Evolutionary conservation across 2,797 vertebrate genomes (phyloP), one percentile per base, ranked within the genome.

Genomic region (Clamator glandarius): DNA sequence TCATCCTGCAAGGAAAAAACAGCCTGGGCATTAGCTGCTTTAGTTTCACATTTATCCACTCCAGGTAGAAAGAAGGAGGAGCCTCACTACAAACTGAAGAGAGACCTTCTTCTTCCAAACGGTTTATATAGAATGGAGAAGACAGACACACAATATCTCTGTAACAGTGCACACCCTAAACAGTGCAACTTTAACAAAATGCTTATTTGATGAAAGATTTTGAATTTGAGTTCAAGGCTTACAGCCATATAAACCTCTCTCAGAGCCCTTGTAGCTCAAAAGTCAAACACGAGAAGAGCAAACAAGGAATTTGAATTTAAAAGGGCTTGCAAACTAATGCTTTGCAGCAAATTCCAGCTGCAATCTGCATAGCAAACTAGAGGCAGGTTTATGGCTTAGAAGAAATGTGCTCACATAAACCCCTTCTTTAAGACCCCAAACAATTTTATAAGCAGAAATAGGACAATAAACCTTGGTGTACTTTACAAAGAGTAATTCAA

Each of bases 1-100:
- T 99, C 99, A 94, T 99, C 99, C 99, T 99, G 96, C 90, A 94
- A 93, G 0, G 70, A 92, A 67, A 96, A 54, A 95, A 6, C 89
- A 95, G 82, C 58, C 88, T 25, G 25, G 36, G 39, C 61, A 36
- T 97, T 44, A 96, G 85, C 28, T 46, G n/a, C 64, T 76, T 55
- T 1, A 59, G 19, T 35, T 42, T 7, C 81, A 80, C 63, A 54
- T 76, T 62, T 51, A 54, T 15, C 41, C 35, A 17, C 29, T 52
- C 44, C 87, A 70, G n/a, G 77, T 9, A 89, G 52, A 67, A 46
- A 54, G 33, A 59, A 26, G 55, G 29, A 79, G 93, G 19, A 92
- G 48, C 63, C 51, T 69, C 61, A 13, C 39, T 80, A 78, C 79
- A 69, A 55, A 69, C 14, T 48, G 36, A 36, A 79, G 54, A 76